Percentiles rank a stretch among this genome's conserved stretches.
These are phyloP conservation scores for Propithecus deckenii DNA, from an alignment of 2,797 vertebrate genomes.

Conservation along the genomic window DNA sequence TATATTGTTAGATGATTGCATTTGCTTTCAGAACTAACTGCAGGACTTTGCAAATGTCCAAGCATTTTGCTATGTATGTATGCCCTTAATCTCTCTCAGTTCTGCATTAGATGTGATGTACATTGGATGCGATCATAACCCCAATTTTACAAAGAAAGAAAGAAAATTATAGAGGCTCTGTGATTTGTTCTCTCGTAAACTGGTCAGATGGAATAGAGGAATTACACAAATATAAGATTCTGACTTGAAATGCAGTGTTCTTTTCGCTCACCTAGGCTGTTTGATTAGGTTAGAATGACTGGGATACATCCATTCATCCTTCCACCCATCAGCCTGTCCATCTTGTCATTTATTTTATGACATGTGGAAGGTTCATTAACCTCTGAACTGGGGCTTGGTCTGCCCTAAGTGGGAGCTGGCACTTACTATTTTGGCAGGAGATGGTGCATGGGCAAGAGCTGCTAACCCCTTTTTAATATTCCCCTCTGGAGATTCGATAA, in stretches of 20 bases:
- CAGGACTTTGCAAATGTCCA: not conserved
- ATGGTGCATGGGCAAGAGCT: not conserved
- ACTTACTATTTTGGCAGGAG: not conserved
- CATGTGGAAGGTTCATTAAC: not conserved
- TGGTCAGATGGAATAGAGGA: not conserved
- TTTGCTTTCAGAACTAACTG: not conserved
- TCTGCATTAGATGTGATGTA: not conserved
- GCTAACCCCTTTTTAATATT: not conserved
- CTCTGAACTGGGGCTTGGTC: not conserved
- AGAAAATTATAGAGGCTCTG: not conserved
- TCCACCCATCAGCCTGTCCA: not conserved
- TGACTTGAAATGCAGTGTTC: not conserved
- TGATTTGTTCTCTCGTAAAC: not conserved
- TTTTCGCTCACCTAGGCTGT: not conserved
- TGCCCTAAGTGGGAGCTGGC: not conserved
- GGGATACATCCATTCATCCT: not conserved
- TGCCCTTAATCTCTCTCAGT: not conserved
- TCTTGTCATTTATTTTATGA: not conserved
- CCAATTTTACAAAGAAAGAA: not conserved
- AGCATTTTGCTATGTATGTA: not conserved
- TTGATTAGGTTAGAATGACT: not conserved
- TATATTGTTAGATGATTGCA: not conserved
- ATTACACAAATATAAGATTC: not conserved
- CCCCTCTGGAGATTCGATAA: accelerated
- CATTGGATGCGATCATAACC: not conserved